These are phyloP conservation scores for Neogale vison DNA, from an alignment of 2,113 vertebrate genomes.

Conservation along the genomic window DNA sequence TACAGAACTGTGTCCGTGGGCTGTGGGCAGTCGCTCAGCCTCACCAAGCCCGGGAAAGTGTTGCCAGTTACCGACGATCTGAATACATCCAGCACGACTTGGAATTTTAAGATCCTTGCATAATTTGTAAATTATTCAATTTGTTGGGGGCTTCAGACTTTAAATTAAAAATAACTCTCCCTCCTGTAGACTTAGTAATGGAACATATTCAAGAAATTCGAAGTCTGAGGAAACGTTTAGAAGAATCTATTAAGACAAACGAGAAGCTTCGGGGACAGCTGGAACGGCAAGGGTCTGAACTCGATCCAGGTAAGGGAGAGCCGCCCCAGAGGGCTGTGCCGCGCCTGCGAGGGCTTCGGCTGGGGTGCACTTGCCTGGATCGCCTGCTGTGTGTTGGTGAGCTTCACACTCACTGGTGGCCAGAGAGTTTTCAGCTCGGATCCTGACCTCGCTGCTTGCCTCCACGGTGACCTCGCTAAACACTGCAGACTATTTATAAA, in stretches of 20 bases:
- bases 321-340: background rate
- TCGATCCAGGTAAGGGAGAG: conserved; percentile 87
- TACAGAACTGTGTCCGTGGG: background rate
- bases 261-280: conserved; percentile 93
- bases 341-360: rapidly evolving
- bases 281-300: conserved; percentile 89
- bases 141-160: conserved; percentile 63
- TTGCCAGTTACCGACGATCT: conserved; percentile 12
- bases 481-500: background rate
- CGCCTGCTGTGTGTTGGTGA: background rate
- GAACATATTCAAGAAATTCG: conserved; percentile 96
- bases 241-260: conserved; percentile 95
- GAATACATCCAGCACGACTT: background rate
- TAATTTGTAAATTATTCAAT: conserved; percentile 62
- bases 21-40: background rate
- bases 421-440: background rate
- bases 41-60: background rate
- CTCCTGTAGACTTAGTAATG: conserved; percentile 90
- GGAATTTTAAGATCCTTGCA: conserved; percentile 60
- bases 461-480: background rate
- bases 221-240: conserved; percentile 90
- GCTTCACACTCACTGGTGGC: background rate
- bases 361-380: rapidly evolving
- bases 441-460: background rate
- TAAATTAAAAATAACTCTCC: conserved; percentile 73